phyloP scores from a whole-genome alignment of 2,888 invertebrate species.

The Lasius platythorax region DNA sequence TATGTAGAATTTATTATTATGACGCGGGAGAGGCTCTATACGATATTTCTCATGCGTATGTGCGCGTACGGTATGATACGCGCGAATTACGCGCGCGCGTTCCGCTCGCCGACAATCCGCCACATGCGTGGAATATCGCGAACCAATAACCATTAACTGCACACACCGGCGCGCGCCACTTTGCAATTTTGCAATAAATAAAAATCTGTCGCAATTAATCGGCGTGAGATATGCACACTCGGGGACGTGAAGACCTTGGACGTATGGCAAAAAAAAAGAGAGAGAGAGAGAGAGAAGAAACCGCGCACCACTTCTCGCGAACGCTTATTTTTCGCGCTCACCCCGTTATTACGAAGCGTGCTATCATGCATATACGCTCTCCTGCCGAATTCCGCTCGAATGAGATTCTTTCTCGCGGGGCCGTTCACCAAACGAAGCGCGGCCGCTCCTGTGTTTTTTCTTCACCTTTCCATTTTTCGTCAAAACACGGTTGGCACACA shows the following conservation, averaged over 20 bases:
- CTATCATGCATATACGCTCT: background rate
- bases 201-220: constrained; percentile 83
- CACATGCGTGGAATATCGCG: constrained; percentile 74
- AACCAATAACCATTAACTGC: constrained; percentile 83
- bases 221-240: constrained; percentile 71
- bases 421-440: background rate
- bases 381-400: constrained; percentile 48
- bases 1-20: constrained; percentile 82
- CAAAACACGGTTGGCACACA: constrained; percentile 17
- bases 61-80: constrained; percentile 21
- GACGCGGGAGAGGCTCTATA: constrained; percentile 48
- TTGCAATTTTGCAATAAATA: constrained; percentile 82
- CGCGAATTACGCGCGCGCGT: constrained; percentile 56
- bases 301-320: constrained; percentile 20
- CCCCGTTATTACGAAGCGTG: constrained; percentile 65
- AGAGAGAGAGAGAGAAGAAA: constrained; percentile 7
- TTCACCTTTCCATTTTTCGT: constrained; percentile 23
- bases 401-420: constrained; percentile 1
- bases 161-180: constrained; percentile 73
- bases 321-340: constrained; percentile 55
- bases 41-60: constrained; percentile 49
- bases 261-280: constrained; percentile 40
- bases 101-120: constrained; percentile 6
- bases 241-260: constrained; percentile 73
- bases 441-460: constrained; percentile 17